Percentiles rank a stretch among this genome's conserved stretches.
These are phyloP conservation scores for Trogon surrucura DNA, from an alignment of 2,113 vertebrate genomes.

Conservation along the genomic window DNA sequence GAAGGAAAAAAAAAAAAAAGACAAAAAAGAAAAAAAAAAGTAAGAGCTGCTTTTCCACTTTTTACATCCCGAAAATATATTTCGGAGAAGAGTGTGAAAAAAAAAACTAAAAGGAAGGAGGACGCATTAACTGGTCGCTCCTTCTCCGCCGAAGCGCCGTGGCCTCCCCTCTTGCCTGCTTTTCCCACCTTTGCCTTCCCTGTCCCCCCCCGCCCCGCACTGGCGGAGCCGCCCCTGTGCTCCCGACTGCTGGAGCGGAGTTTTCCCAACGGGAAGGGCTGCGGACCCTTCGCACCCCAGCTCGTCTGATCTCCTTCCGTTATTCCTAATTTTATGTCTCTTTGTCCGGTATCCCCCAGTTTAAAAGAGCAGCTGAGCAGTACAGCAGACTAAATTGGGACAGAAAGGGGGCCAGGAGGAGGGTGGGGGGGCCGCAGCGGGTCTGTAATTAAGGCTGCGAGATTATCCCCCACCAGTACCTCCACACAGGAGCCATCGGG, in stretches of 20 bases:
- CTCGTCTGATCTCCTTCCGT: neutral
- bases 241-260: neutral
- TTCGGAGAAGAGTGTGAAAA: neutral
- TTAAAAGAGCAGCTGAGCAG: neutral
- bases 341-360: neutral
- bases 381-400: neutral
- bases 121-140: neutral
- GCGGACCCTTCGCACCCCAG: neutral
- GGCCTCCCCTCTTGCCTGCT: neutral
- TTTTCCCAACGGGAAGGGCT: neutral
- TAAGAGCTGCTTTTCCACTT: neutral
- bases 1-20: neutral
- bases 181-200: too few relatives aligned
- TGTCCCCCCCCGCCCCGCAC: neutral
- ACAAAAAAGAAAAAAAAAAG: neutral
- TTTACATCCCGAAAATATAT: neutral
- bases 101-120: too few relatives aligned
- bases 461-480: neutral
- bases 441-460: neutral
- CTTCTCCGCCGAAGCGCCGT: neutral
- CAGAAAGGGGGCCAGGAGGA: neutral
- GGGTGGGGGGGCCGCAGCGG: neutral
- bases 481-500: neutral
- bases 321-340: neutral
- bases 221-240: neutral